These are phyloP conservation scores for Phyllopteryx taeniolatus DNA, from an alignment of 2,113 vertebrate genomes.

Conservation along the genomic window DNA sequence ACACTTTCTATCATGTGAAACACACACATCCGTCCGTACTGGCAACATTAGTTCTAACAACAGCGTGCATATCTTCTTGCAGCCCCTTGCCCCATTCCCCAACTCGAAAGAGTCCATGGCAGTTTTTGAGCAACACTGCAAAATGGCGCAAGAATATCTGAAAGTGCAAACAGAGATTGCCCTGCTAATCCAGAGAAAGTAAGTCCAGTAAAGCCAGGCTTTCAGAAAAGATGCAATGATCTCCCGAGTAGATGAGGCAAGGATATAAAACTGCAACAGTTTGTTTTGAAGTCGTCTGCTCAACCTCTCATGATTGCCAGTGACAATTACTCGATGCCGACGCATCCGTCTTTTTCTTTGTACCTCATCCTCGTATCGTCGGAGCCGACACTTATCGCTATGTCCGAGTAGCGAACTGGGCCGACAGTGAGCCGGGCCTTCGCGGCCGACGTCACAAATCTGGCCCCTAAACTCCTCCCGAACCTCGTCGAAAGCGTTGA, in stretches of 20 bases:
- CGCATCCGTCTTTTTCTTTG: too few species aligned
- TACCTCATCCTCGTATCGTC: too few species aligned
- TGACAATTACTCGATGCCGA: too few species aligned
- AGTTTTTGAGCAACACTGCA: slow-evolving; percentile 99
- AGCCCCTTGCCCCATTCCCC: slow-evolving; percentile 96
- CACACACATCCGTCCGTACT: too few species aligned
- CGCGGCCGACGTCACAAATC: too few species aligned
- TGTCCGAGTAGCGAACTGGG: too few species aligned
- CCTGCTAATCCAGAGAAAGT: slow-evolving; percentile 96
- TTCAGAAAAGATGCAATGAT: background rate
- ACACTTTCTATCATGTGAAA: slow-evolving; percentile 9
- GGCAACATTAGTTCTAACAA: slow-evolving; percentile 39
- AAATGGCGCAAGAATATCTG: slow-evolving; percentile 99
- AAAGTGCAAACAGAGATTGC: slow-evolving; percentile 99
- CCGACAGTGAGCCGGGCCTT: too few species aligned
- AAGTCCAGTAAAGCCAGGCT: slow-evolving; percentile 59
- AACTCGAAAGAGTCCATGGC: slow-evolving; percentile 99
- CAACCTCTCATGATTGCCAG: too few species aligned
- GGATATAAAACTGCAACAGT: background rate
- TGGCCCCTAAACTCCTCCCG: too few species aligned
- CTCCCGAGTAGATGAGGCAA: background rate
- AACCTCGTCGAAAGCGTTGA: too few species aligned
- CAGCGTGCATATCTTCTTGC: slow-evolving; percentile 66
- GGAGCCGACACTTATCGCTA: too few species aligned
- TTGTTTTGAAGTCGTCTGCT: too few species aligned